Conservation (phyloP, 1,140 invertebrate species). For the Heterodera schachtii region DNA sequence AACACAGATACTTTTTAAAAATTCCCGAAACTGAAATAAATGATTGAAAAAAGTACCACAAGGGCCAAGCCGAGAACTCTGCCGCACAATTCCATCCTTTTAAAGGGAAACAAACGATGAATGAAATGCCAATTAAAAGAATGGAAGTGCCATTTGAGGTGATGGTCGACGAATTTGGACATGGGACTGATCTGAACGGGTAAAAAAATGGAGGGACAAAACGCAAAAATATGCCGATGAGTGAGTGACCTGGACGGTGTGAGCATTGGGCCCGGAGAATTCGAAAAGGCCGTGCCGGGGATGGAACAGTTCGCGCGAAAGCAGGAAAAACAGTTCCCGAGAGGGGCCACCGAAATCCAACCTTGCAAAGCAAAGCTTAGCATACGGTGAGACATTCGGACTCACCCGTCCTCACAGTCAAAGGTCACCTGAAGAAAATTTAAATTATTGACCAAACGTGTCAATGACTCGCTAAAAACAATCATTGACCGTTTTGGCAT, state of each 20-base stretch:
- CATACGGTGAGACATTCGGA: not conserved
- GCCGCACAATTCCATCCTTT: constrained; percentile 88
- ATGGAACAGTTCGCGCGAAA: constrained; percentile 93
- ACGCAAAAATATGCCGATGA: not conserved
- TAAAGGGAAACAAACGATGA: constrained; percentile 28
- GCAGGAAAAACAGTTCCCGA: constrained; percentile 92
- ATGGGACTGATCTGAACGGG: constrained; percentile 84
- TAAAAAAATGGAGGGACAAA: not conserved
- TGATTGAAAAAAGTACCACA: constrained; percentile 67
- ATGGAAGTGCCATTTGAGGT: constrained; percentile 84
- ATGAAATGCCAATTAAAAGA: not conserved
- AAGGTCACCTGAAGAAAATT: constrained; percentile 75
- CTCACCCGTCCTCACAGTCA: constrained; percentile 86
- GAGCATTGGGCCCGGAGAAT: constrained; percentile 94
- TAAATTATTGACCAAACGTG: not conserved
- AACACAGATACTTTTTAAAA: not conserved
- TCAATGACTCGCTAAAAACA: too few relatives aligned
- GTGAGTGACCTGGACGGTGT: constrained; percentile 75
- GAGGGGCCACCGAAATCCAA: constrained; percentile 95
- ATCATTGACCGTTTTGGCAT: too few relatives aligned
- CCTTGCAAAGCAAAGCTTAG: constrained; percentile 48
- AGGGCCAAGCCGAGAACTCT: constrained; percentile 87
- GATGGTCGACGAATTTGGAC: constrained; percentile 95
- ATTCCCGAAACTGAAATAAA: too few relatives aligned
- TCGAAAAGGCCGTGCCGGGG: constrained; percentile 97